A percentile compares a stretch with the other conserved stretches of the same genome.
Evolutionary conservation across 2,113 vertebrate species (phyloP).

Genomic region (Terrapene triunguis): DNA sequence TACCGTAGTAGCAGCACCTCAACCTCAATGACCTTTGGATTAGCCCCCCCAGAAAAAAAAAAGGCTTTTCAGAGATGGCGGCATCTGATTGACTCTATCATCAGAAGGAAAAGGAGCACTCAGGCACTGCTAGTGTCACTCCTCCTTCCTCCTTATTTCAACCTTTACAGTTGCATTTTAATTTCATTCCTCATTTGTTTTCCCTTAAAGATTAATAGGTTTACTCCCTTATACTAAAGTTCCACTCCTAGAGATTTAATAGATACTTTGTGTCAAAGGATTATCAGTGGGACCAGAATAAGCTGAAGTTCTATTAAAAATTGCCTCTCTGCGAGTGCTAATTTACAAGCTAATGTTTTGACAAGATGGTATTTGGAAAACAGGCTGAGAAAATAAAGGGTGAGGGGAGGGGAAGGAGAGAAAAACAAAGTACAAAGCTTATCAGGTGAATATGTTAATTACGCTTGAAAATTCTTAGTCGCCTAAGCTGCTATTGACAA

Average conservation of each 20-base stretch:
- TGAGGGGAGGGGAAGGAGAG: not conserved
- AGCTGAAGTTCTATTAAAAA: conserved; percentile 11
- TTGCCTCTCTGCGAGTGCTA: not conserved
- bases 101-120: not conserved
- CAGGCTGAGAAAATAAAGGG: conserved; percentile 38
- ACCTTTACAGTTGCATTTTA: not conserved
- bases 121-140: not conserved
- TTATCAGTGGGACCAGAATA: not conserved
- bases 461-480: conserved; percentile 14
- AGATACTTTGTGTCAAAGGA: not conserved
- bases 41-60: not conserved
- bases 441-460: conserved; percentile 54
- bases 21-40: not conserved
- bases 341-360: conserved; percentile 51
- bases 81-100: not conserved
- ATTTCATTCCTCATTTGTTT: not conserved
- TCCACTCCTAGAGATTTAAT: conserved; percentile 9
- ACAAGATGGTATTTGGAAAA: conserved; percentile 15
- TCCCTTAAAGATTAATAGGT: not conserved
- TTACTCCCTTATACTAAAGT: not conserved
- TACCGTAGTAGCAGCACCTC: not conserved
- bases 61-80: not conserved
- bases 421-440: conserved; percentile 17
- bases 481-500: conserved; percentile 33
- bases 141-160: not conserved